Evolutionary conservation across 1,140 invertebrate species (phyloP).

Genomic region (Drosophila yakuba): DNA sequence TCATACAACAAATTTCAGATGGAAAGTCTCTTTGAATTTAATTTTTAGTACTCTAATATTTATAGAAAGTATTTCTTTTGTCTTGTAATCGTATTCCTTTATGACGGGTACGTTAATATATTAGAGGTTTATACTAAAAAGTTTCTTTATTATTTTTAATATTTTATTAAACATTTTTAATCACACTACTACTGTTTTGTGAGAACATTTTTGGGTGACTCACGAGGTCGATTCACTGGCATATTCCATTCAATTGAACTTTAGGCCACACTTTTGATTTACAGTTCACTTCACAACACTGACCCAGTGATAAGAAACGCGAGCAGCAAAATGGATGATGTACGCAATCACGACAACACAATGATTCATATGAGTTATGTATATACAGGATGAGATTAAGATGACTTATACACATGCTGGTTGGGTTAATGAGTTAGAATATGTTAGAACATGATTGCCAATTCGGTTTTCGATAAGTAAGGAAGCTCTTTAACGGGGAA

Average conservation of each 20-base stretch:
- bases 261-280: constrained; percentile 55
- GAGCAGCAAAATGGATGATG: constrained; percentile 11
- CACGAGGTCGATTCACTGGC: constrained; percentile 30
- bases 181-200: constrained; percentile 18
- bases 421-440: background rate
- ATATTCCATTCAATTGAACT: constrained; percentile 84
- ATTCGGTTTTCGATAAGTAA: constrained; percentile 25
- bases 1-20: no score
- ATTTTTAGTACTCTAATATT: no score
- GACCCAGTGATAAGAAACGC: constrained; percentile 28
- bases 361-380: constrained; percentile 6
- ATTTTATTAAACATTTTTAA: no score
- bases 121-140: no score
- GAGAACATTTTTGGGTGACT: background rate
- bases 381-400: constrained; percentile 21
- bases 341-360: background rate
- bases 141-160: background rate
- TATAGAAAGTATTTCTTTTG: no score
- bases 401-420: constrained; percentile 28
- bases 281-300: constrained; percentile 62
- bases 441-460: constrained; percentile 26
- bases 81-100: no score
- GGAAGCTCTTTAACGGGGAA: constrained; percentile 42
- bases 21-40: no score
- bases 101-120: no score